Evolutionary conservation across 2,797 vertebrate genomes (phyloP).

Genomic region (Periophthalmus magnuspinnatus): DNA sequence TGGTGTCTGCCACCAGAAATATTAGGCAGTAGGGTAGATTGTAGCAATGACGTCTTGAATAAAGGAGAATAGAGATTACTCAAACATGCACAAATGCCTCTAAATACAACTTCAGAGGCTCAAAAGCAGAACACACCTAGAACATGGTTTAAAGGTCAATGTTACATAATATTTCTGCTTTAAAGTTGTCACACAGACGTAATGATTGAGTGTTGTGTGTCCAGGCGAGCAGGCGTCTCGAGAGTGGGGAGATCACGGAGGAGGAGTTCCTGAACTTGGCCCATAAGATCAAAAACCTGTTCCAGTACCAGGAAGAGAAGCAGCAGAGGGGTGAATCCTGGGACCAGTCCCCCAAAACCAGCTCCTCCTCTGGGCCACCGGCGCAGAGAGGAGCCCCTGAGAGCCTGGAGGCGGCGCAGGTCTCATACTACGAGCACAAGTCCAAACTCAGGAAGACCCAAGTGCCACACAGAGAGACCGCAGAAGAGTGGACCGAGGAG

Average conservation of each 20-base stretch:
- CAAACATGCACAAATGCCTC: too few species aligned
- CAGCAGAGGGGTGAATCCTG: constrained; percentile 84
- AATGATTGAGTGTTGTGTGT: constrained; percentile 13
- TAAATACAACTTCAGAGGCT: too few species aligned
- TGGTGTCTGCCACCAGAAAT: too few species aligned
- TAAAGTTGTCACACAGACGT: too few species aligned
- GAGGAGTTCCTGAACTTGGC: constrained; percentile 94
- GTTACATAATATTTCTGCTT: too few species aligned
- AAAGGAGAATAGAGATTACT: too few species aligned
- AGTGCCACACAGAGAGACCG: constrained; percentile 77
- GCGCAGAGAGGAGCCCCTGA: constrained; percentile 57
- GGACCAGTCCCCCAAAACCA: constrained; percentile 75
- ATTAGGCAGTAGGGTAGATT: too few species aligned
- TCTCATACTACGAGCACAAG: constrained; percentile 94
- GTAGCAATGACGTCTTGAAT: too few species aligned
- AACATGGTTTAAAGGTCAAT: too few species aligned
- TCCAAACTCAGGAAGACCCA: constrained; percentile 93
- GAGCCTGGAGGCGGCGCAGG: constrained; percentile 81
- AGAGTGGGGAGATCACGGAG: constrained; percentile 90
- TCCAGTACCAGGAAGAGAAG: constrained; percentile 97
- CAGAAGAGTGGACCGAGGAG: constrained; percentile 68
- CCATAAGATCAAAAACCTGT: constrained; percentile 93
- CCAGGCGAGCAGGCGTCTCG: constrained; percentile 88
- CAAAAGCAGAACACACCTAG: too few species aligned
- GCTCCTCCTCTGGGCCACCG: constrained; percentile 77